Evolutionary conservation across 2,888 invertebrate genomes (phyloP).

Genomic region (Arenicola marina): DNA sequence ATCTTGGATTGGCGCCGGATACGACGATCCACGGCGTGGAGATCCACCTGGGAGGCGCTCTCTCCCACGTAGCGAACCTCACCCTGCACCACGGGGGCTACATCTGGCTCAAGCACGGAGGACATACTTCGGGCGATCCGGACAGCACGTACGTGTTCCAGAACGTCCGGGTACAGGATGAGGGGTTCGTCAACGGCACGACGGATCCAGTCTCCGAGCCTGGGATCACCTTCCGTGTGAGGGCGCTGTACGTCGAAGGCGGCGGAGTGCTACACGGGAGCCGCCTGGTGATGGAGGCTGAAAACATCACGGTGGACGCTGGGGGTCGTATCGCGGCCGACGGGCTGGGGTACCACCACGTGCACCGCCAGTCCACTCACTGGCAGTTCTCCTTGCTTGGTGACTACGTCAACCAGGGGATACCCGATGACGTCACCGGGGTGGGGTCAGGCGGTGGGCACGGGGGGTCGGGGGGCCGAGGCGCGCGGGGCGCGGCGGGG

Average conservation of each 20-base stretch:
- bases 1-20: slow-evolving; percentile 41
- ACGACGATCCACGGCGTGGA: slow-evolving; percentile 46
- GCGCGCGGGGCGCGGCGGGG: slow-evolving; percentile 30
- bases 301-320: slow-evolving; percentile 45
- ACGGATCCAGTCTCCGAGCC: slow-evolving; percentile 41
- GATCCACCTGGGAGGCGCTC: slow-evolving; percentile 41
- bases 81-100: slow-evolving; percentile 45
- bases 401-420: slow-evolving; percentile 38
- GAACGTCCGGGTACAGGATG: slow-evolving; percentile 40
- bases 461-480: slow-evolving; percentile 43
- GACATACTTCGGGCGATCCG: slow-evolving; percentile 32
- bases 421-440: slow-evolving; percentile 22
- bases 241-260: slow-evolving; percentile 41
- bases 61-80: slow-evolving; percentile 42
- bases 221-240: slow-evolving; percentile 38
- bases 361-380: slow-evolving; percentile 34
- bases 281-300: slow-evolving; percentile 35
- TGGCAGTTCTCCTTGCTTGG: slow-evolving; percentile 39
- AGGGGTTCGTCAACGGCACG: slow-evolving; percentile 38
- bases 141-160: slow-evolving; percentile 39
- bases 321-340: slow-evolving; percentile 41
- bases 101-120: slow-evolving; percentile 46
- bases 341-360: slow-evolving; percentile 40
- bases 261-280: slow-evolving; percentile 44
- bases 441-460: slow-evolving; percentile 39